Conservation (phyloP, 2,888 invertebrate genomes). For the Cerceris rybyensis region DNA sequence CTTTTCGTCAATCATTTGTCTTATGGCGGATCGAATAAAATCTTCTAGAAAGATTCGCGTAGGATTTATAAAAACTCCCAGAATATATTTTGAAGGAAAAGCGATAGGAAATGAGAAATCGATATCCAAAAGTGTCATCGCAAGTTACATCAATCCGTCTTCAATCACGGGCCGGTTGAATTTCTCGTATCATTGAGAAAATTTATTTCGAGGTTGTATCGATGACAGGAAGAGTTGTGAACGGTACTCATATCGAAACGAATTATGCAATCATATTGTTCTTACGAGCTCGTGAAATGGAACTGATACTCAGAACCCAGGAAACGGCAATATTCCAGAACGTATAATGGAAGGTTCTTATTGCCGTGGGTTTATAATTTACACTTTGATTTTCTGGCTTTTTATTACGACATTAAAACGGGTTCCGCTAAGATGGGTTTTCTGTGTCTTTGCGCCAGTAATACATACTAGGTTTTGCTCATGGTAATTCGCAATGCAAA, state of each 20-base stretch:
- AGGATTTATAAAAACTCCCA: too few species aligned
- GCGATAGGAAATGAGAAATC: too few species aligned
- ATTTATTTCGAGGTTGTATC: conserved; percentile 33
- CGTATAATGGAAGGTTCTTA: conserved; percentile 35
- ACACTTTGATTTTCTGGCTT: conserved; percentile 24
- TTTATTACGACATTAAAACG: conserved; percentile 4
- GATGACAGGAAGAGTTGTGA: conserved; percentile 17
- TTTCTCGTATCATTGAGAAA: not conserved
- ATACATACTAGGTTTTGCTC: not conserved
- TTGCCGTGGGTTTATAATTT: conserved; percentile 13
- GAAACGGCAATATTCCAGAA: conserved; percentile 30
- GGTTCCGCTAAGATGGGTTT: not conserved
- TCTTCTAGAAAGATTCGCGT: too few species aligned
- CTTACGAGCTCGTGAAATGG: conserved; percentile 35
- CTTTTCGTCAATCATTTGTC: too few species aligned
- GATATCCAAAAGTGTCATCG: too few species aligned
- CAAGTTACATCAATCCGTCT: not conserved
- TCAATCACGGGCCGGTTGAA: not conserved
- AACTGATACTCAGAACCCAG: conserved; percentile 10
- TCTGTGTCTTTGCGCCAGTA: not conserved
- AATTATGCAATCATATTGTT: conserved; percentile 43
- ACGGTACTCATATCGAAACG: conserved; percentile 19
- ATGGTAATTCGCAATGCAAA: not conserved
- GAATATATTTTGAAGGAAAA: too few species aligned
- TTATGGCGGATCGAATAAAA: too few species aligned